These are phyloP conservation scores for Drosophila asahinai DNA, from an alignment of 1,140 invertebrate species.

Conservation along the genomic window DNA sequence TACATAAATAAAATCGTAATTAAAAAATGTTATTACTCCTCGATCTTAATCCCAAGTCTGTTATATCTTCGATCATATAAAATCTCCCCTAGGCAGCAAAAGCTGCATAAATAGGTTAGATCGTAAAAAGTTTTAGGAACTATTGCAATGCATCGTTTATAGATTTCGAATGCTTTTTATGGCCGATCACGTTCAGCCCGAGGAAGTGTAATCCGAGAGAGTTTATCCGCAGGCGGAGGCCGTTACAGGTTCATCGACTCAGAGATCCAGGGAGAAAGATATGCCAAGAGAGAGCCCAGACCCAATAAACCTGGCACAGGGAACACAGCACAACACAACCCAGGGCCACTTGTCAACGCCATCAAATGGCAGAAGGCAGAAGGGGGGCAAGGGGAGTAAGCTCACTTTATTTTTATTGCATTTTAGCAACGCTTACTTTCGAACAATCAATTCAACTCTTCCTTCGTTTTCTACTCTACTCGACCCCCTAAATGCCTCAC, in stretches of 20 bases:
- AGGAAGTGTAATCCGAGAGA: slow-evolving; percentile 4
- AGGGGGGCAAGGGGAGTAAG: slow-evolving; percentile 27
- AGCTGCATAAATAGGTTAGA: slow-evolving; percentile 8
- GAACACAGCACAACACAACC: neutral
- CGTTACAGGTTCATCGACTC: slow-evolving; percentile 23
- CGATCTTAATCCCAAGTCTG: neutral
- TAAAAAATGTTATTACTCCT: slow-evolving; percentile 12
- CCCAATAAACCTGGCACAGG: slow-evolving; percentile 10
- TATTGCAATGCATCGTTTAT: slow-evolving; percentile 3
- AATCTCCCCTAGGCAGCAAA: neutral
- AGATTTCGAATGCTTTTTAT: neutral
- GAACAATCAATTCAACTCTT: slow-evolving; percentile 67
- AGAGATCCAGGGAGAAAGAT: neutral
- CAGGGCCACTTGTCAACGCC: slow-evolving; percentile 51
- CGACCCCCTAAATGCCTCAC: slow-evolving; percentile 65
- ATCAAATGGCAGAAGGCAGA: slow-evolving; percentile 50
- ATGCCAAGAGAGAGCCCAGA: neutral
- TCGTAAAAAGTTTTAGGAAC: slow-evolving; percentile 20
- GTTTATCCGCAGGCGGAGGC: slow-evolving; percentile 9
- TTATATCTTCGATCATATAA: slow-evolving; percentile 9
- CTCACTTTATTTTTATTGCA: slow-evolving; percentile 64
- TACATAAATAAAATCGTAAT: slow-evolving; percentile 16
- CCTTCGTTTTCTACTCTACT: neutral
- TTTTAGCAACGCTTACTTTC: slow-evolving; percentile 74
- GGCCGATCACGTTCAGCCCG: neutral